Evolutionary conservation across 2,888 invertebrate genomes (phyloP), one percentile per base, ranked within the genome.

Genomic region (Gari tellinella): DNA sequence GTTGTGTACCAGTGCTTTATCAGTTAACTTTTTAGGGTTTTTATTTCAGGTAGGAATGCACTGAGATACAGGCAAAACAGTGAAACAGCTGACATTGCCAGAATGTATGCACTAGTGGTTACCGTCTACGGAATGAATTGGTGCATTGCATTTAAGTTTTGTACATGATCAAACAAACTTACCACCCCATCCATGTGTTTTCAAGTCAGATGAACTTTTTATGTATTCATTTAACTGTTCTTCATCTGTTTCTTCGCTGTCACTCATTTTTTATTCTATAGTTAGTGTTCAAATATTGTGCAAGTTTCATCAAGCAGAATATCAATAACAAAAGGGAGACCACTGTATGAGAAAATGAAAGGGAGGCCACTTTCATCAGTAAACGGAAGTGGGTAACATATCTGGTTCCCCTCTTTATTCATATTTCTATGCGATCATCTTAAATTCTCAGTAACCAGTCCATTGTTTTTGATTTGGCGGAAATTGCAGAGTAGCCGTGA

Each of bases 101-200:
- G 1, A 12, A 26, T 14, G 14, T 52, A 4, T 52, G 23, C 19
- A 26, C 52, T 19, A 49, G 23, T n/a, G n/a, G n/a, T n/a, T n/a
- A n/a, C n/a, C n/a, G n/a, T n/a, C n/a, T n/a, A n/a, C n/a, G n/a
- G n/a, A n/a, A n/a, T n/a, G n/a, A n/a, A n/a, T n/a, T n/a, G n/a
- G n/a, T n/a, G n/a, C n/a, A n/a, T 49, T 15, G 23, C 5, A 49
- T 10, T 21, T 21, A 21, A 8, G 19, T 23, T 17, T 38, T n/a
- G 7, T 37, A 37, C 10, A 31, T 53, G 31, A 53, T 1, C 31
- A 37, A 3, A 21, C 12, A 19, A 41, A 15, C 49, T 73, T 72
- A 85, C 85, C 85, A 49, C 83, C 74, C 83, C 84, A 86, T 49
- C 84, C 84, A 51, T 66, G 72, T 17, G 53, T 61, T 23, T 72